Conservation (phyloP, 2,888 invertebrate species). For the Trissolcus japonicus region DNA sequence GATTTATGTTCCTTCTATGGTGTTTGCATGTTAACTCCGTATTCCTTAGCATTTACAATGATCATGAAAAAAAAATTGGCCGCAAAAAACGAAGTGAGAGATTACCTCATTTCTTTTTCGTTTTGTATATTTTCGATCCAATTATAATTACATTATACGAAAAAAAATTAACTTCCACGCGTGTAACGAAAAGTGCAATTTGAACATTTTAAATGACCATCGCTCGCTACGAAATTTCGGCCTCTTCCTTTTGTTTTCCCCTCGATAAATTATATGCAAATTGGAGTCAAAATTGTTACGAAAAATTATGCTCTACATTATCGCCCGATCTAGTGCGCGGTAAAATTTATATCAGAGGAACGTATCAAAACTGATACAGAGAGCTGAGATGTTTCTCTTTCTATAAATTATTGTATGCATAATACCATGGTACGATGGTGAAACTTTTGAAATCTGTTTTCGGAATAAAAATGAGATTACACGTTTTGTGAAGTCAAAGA, state of each 20-base stretch:
- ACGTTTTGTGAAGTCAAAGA: constrained; percentile 21
- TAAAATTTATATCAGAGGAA: constrained; percentile 13
- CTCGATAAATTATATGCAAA: too few species aligned
- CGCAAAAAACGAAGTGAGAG: constrained; percentile 19
- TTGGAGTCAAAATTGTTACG: constrained; percentile 4
- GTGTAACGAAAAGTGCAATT: neutral
- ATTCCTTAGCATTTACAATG: constrained; percentile 46
- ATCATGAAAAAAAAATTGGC: constrained; percentile 21
- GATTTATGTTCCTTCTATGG: constrained; percentile 65
- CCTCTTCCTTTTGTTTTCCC: neutral
- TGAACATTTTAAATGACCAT: neutral
- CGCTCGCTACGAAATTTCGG: neutral
- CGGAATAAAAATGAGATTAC: constrained; percentile 16
- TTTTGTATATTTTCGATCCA: constrained; percentile 17
- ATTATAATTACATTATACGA: constrained; percentile 29
- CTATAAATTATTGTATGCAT: neutral
- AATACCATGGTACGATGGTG: neutral
- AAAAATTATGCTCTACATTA: constrained; percentile 21
- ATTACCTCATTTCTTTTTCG: constrained; percentile 3
- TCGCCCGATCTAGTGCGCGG: constrained; percentile 12
- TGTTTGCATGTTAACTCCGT: constrained; percentile 60
- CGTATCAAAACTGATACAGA: constrained; percentile 13
- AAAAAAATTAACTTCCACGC: neutral
- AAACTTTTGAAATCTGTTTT: neutral
- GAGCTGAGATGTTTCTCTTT: too few species aligned